A percentile compares a stretch with the other conserved stretches of the same genome.
These are phyloP conservation scores for Neopelma chrysocephalum DNA, from an alignment of 2,797 vertebrate genomes.

Conservation along the genomic window DNA sequence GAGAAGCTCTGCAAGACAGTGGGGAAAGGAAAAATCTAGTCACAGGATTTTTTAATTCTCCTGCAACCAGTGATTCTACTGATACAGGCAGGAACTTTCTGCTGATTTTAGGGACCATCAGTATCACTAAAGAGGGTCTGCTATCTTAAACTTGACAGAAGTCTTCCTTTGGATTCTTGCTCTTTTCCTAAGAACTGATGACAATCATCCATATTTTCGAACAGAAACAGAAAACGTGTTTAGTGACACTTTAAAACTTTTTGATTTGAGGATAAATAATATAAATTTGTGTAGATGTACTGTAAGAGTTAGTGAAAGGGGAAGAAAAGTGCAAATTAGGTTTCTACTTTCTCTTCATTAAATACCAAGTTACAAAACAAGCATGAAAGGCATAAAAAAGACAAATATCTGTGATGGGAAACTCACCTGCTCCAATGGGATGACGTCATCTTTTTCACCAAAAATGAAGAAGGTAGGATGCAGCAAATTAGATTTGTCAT, in stretches of 20 bases:
- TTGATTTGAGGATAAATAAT: background rate
- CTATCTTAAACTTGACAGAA: background rate
- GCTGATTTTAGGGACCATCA: background rate
- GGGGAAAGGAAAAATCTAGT: background rate
- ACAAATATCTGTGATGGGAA: background rate
- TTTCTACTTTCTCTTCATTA: background rate
- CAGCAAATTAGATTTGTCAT: slow-evolving; percentile 79
- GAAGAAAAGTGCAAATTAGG: background rate
- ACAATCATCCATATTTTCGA: background rate
- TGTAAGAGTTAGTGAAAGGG: background rate
- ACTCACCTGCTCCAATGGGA: slow-evolving; percentile 86
- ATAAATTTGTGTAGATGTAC: background rate
- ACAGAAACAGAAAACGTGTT: background rate
- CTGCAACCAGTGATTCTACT: background rate
- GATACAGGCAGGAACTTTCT: background rate
- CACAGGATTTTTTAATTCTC: background rate
- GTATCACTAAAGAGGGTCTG: background rate
- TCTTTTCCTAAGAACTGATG: background rate
- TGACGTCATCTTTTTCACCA: slow-evolving; percentile 82
- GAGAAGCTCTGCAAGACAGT: background rate
- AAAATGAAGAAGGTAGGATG: slow-evolving; percentile 92
- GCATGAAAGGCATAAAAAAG: background rate
- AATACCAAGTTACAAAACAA: background rate
- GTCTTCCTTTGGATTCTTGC: background rate
- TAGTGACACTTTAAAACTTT: background rate